Evolutionary conservation across 2,113 vertebrate genomes (phyloP).

Genomic region (Pangasianodon gigas): DNA sequence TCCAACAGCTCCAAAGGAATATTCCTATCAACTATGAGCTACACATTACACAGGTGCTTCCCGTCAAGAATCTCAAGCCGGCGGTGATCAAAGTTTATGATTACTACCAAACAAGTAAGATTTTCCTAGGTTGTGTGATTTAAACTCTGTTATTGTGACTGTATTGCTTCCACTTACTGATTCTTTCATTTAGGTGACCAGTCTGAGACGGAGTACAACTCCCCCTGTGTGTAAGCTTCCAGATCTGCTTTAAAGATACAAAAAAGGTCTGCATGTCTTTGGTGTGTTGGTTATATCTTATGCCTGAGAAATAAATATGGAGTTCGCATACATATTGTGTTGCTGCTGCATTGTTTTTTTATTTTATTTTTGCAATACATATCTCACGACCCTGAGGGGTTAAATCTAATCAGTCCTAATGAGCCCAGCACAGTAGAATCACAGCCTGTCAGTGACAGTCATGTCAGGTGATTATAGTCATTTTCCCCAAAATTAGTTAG

Average conservation of each 20-base stretch:
- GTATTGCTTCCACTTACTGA: slow-evolving; percentile 19
- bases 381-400: too few species aligned
- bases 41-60: slow-evolving; percentile 66
- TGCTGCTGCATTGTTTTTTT: too few species aligned
- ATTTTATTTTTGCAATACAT: too few species aligned
- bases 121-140: not conserved
- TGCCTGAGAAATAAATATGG: not conserved
- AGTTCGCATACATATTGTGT: too few species aligned
- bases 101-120: slow-evolving; percentile 84
- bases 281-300: not conserved
- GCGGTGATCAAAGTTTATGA: slow-evolving; percentile 79
- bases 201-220: slow-evolving; percentile 62
- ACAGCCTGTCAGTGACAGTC: too few species aligned
- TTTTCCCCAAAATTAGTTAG: too few species aligned
- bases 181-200: slow-evolving; percentile 60
- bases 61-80: slow-evolving; percentile 76
- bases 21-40: slow-evolving; percentile 51
- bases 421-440: too few species aligned
- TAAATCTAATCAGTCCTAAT: too few species aligned
- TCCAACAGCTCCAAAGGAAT: slow-evolving; percentile 52
- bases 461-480: too few species aligned
- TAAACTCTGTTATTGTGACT: not conserved
- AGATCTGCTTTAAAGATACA: not conserved
- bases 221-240: slow-evolving; percentile 50
- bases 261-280: not conserved